Evolutionary conservation across 1,140 invertebrate genomes (phyloP), one percentile per base, ranked within the genome.

Genomic region (Cryptotermes secundus): DNA sequence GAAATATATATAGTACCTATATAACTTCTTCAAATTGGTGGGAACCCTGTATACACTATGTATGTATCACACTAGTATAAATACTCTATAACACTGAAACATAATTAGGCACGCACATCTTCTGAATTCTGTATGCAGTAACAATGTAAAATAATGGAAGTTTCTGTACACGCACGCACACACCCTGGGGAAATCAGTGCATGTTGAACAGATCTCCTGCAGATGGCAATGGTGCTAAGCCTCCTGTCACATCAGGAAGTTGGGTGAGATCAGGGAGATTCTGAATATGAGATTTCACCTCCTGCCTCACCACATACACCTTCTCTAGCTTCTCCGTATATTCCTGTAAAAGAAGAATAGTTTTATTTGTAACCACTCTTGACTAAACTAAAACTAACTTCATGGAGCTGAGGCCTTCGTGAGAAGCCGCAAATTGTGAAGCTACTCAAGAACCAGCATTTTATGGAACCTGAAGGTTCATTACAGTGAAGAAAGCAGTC

Each of bases 211-310:
- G 92, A 91, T 99, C 97, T 2, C 97, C 97, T 79, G 97, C 97
- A 16, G 97, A 98, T 34, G 98, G 97, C 85, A 99, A 90, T 1
- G 98, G 97, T 22, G 96, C 96, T 26, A 98, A 89, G 3, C 96
- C 96, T 65, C 96, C 96, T 4, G 96, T 97, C 0, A 98, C 96
- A 87, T 97, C 96, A 0, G 97, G 97, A 85, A 99, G 90, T 86
- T 96, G 94, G 1, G 95, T 97, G 79, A 99, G 92, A 90, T 99
- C 97, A 0, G 97, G 97, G 86, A 99, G 90, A 90, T 97, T 98
- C 83, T 96, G 95, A 86, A 99, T 94, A 90, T 99, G 97, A 53
- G 96, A 96, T 88, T 96, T 95, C 2, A 99, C 93, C 90, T 99
- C 97, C 82, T 96, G 91, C 87, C 96, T 92, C 16, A 98, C 95